Evolutionary conservation across 1,140 invertebrate species (phyloP), one percentile per base, ranked within the genome.

Genomic region (Drosophila sproati): DNA sequence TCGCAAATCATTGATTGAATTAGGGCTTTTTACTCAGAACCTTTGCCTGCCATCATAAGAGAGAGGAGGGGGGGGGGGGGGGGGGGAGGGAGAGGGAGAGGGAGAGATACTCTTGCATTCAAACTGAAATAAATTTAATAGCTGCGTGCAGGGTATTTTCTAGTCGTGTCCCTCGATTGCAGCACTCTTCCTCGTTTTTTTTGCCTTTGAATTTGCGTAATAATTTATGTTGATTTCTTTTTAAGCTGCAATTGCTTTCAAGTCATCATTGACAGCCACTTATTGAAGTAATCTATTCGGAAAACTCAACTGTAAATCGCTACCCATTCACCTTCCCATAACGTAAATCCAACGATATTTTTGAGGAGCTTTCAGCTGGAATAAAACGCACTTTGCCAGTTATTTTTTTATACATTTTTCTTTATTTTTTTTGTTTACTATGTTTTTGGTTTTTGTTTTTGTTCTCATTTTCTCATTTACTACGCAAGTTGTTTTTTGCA

Each of bases 391-490:
- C 60, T 74, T 70, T 59, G 55, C 61, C 67, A 73, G 59, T 80
- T 20, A 88, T 80, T 87, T 55, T 81, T 73, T 63, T 73, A 54
- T 71, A 64, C 56, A 67, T 66, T 77, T 72, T 76, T 78, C 80
- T 87, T 87, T 82, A 82, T 20, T 86, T 87, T 87, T 87, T 80
- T 8, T 88, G 89, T 88, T 88, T 59, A 88, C 83, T 88, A 89
- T 89, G 80, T 87, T 87, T 52, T 51, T 62, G 50, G 28, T 45
- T 56, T 71, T 83, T 62, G 50, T 34, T 45, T 56, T 71, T 83
- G 76, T 80, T 73, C 77, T 74, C 74, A 72, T 82, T 81, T 82
- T 82, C 39, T 87, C 83, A 88, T 88, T 87, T 80, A 88, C 83
- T 88, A 88, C 83, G 83, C 83, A 83, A 88, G 83, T 88, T 88